A percentile compares a stretch with the other conserved stretches of the same genome.
Evolutionary conservation across 2,888 invertebrate species (phyloP).

Genomic region (Latrodectus elegans): DNA sequence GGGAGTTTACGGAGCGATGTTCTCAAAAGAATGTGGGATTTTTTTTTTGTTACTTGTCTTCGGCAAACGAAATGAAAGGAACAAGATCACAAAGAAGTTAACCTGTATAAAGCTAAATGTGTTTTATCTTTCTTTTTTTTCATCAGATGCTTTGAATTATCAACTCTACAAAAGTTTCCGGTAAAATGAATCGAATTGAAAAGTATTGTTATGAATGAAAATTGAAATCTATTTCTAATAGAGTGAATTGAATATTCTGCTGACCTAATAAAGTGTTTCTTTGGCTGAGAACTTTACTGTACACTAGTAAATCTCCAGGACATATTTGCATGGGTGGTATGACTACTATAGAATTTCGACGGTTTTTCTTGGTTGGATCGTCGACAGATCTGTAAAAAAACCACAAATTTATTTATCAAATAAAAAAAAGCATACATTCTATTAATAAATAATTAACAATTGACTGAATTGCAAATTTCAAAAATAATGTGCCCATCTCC

Average conservation of each 20-base stretch:
- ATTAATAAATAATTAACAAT: no score
- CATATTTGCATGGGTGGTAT: conserved; percentile 77
- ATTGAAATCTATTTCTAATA: no score
- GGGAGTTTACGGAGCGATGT: conserved; percentile 8
- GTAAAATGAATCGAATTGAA: no score
- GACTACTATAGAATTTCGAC: conserved; percentile 76
- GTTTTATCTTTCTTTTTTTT: no score
- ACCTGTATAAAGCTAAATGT: no score
- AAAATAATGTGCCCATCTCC: no score
- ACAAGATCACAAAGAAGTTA: background rate
- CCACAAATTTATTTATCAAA: no score
- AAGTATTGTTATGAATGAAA: no score
- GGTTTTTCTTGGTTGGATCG: conserved; percentile 33
- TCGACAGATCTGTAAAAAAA: conserved; percentile 28
- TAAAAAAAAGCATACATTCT: no score
- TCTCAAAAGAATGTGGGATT: background rate
- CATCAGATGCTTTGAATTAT: no score
- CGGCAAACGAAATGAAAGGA: background rate
- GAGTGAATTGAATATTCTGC: background rate
- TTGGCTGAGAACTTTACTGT: conserved; percentile 76
- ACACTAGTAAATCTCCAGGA: conserved; percentile 77
- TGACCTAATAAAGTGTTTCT: conserved; percentile 75
- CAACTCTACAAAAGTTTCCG: no score
- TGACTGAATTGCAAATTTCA: no score
- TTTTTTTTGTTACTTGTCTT: background rate